Base-by-base conservation (phyloP, 64 coral and sea anemone species). In the Orbicella faveolata region DNA sequence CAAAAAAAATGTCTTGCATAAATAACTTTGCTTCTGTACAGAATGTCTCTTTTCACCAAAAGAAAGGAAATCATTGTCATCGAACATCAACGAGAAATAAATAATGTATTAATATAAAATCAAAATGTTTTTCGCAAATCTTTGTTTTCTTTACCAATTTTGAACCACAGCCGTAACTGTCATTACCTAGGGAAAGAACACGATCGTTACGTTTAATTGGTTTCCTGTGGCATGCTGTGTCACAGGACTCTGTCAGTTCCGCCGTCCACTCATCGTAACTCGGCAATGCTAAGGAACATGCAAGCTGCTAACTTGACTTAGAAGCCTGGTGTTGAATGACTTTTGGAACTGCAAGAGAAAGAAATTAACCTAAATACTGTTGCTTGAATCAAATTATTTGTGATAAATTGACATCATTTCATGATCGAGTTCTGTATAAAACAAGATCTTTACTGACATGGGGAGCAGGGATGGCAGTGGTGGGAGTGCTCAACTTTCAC, bases 281-380 rank as follows among this genome's bases (percentile, higher is more conserved):
- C 54, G 13, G 54, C 7, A 59, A 16, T 59, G 55, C 9, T 57
- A 59, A 59, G 55, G 55, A 59, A 59, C 55, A 14, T 25, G 25
- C 10, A 1, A 25, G 4, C 21, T 26, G 21, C 21, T 70, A 70
- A 70, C 10, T 63, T 72, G 70, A 52, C 19, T 34, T 85, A 20
- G 65, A 72, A 12, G 65, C 35, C 41, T 73, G 82, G 11, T 85
- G 82, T 36, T 85, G 82, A 20, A 85, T 85, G 21, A 85, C 82
- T 36, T 72, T 85, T 25, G 82, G 82, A 41, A 85, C 82, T 85
- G 65, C 37, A 72, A 72, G 25, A 11, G 23, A n/a, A 70, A 9
- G 8, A 52, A 25, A 72, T 4, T 53, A 84, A 20, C 6, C 20
- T 23, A 57, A 79, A 2, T 37, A 78, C 9, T 9, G 55, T 16